Conservation (phyloP, 2,113 vertebrate species). For the Callaeas wilsoni region DNA sequence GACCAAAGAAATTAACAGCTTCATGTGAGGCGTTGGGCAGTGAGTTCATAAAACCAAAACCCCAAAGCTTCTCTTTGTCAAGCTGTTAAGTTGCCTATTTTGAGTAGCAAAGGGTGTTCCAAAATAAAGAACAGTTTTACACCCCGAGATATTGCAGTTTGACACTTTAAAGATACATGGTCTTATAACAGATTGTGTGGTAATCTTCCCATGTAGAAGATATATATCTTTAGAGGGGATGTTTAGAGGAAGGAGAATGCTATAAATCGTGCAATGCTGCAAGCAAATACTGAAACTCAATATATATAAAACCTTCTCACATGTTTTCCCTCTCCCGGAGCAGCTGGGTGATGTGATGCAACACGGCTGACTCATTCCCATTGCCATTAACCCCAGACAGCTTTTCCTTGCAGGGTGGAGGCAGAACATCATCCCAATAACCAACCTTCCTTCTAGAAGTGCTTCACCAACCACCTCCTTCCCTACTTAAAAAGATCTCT, state of each 20-base stretch:
- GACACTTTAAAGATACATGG: not conserved
- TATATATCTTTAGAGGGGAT: not conserved
- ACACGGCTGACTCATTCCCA: not conserved
- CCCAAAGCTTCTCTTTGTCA: not conserved
- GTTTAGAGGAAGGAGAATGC: not conserved
- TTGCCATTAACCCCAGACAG: not conserved
- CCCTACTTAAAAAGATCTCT: not conserved
- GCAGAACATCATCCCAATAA: not conserved
- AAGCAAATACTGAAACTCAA: not conserved
- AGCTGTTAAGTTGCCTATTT: not conserved
- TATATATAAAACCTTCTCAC: not conserved
- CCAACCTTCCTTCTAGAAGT: not conserved
- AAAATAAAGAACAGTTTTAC: not conserved
- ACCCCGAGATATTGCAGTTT: not conserved
- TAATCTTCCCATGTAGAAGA: not conserved
- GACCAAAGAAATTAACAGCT: conserved; percentile 12
- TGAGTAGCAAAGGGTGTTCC: not conserved
- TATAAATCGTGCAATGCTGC: not conserved
- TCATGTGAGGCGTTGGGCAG: not conserved
- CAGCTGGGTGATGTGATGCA: not conserved
- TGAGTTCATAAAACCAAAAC: not conserved
- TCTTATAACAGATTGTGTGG: not conserved
- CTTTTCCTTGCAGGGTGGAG: not conserved
- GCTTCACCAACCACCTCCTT: not conserved
- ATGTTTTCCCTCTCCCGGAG: not conserved